phyloP scores from a whole-genome alignment of 2,113 vertebrate genomes.

The Catagonus wagneri region DNA sequence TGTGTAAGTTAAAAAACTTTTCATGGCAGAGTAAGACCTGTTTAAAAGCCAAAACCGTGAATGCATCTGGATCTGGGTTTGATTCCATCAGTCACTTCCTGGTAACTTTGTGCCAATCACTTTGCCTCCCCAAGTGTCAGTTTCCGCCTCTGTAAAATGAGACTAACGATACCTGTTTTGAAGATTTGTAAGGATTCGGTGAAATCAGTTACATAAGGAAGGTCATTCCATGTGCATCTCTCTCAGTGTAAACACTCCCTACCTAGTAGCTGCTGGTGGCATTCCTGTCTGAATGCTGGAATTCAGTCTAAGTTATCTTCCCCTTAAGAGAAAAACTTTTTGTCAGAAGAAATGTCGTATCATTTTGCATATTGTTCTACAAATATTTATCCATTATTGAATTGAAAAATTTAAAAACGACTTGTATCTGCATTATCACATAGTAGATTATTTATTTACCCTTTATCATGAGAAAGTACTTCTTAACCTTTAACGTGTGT shows the following conservation, averaged over 20 bases:
- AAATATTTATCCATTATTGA: background rate
- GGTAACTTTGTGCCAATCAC: background rate
- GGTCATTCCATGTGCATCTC: background rate
- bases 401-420: background rate
- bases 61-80: background rate
- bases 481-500: background rate
- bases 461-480: background rate
- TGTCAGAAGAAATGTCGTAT: slow-evolving; percentile 32
- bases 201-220: background rate
- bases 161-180: background rate
- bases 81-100: background rate
- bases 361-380: slow-evolving; percentile 24
- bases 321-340: background rate
- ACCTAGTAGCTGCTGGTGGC: background rate
- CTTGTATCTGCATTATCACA: background rate
- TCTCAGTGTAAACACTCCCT: background rate
- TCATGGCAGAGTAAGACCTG: background rate
- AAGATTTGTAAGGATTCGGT: background rate
- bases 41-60: background rate
- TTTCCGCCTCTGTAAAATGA: background rate
- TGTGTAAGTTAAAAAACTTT: background rate
- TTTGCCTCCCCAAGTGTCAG: too few species aligned
- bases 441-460: background rate
- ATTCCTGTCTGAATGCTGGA: background rate
- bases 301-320: background rate